Percentiles rank a stretch among this genome's conserved stretches.
phyloP scores from a whole-genome alignment of 2,797 vertebrate genomes.

The Etheostoma nigrum region DNA sequence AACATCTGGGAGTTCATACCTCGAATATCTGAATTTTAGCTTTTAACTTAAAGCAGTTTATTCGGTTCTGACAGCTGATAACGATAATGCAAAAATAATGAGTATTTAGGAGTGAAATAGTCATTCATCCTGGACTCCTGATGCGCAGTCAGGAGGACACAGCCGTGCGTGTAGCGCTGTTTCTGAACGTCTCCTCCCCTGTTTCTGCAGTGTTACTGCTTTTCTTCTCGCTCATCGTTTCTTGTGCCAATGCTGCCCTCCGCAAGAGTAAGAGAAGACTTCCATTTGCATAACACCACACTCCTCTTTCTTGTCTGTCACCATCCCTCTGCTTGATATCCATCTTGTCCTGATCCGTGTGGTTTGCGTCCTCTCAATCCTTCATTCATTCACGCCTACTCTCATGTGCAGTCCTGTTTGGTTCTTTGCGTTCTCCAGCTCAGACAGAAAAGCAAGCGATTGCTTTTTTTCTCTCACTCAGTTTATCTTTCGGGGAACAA shows the following conservation, averaged over 20 bases:
- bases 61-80: constrained; percentile 11
- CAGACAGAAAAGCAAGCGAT: constrained; percentile 37
- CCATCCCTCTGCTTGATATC: constrained; percentile 68
- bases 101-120: constrained; percentile 48
- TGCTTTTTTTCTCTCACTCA: constrained; percentile 10
- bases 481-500: constrained; percentile 22
- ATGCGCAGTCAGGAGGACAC: constrained; percentile 79
- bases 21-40: neutral
- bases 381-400: constrained; percentile 79
- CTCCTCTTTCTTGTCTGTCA: constrained; percentile 58
- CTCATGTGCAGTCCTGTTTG: constrained; percentile 69
- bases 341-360: constrained; percentile 72
- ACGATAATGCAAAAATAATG: constrained; percentile 33
- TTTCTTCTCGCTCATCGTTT: constrained; percentile 66
- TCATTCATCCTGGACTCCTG: constrained; percentile 69
- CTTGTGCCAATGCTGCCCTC: constrained; percentile 74
- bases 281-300: constrained; percentile 66
- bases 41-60: constrained; percentile 4
- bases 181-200: constrained; percentile 80
- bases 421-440: constrained; percentile 65
- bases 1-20: constrained; percentile 49
- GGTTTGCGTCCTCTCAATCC: constrained; percentile 65
- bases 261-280: constrained; percentile 75
- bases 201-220: constrained; percentile 81
- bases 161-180: constrained; percentile 71